Evolutionary conservation across 2,888 invertebrate species (phyloP).

Genomic region (Cryptocephalus primarius): DNA sequence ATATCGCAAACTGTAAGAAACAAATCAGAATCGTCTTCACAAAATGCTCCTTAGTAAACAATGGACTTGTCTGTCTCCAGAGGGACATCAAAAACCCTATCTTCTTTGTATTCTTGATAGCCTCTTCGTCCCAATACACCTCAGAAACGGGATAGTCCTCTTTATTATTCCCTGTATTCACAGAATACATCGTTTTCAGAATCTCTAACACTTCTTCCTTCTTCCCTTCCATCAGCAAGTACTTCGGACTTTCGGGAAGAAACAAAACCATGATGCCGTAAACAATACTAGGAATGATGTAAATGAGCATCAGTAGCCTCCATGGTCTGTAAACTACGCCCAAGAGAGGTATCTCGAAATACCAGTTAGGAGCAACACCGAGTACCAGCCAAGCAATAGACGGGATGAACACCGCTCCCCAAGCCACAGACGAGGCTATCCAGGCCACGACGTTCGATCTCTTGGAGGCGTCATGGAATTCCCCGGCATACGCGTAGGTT

Average conservation of each 20-base stretch:
- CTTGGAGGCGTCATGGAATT: conserved; percentile 39
- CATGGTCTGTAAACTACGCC: conserved; percentile 34
- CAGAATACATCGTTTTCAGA: conserved; percentile 27
- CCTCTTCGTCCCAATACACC: conserved; percentile 24
- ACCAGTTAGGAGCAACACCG: conserved; percentile 21
- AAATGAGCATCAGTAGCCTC: conserved; percentile 31
- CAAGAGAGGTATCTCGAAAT: conserved; percentile 38
- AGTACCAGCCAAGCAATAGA: conserved; percentile 34
- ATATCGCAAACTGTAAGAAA: conserved; percentile 35
- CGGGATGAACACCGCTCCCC: conserved; percentile 32
- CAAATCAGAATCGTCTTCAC: conserved; percentile 33
- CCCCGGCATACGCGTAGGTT: conserved; percentile 42
- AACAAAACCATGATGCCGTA: conserved; percentile 23
- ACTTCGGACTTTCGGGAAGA: conserved; percentile 38
- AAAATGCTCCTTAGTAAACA: conserved; percentile 27
- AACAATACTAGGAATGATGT: conserved; percentile 30
- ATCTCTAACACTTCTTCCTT: conserved; percentile 24
- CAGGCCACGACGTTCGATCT: conserved; percentile 37
- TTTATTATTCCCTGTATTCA: conserved; percentile 27
- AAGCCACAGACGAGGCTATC: conserved; percentile 34
- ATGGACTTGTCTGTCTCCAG: conserved; percentile 33
- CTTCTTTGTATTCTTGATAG: conserved; percentile 11
- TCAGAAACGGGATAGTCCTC: conserved; percentile 28
- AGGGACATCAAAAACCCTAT: conserved; percentile 23
- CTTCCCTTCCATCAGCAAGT: conserved; percentile 28